A percentile compares a stretch with the other conserved stretches of the same genome.
Conservation (phyloP, 1,140 invertebrate species). For the Heterodera schachtii region DNA sequence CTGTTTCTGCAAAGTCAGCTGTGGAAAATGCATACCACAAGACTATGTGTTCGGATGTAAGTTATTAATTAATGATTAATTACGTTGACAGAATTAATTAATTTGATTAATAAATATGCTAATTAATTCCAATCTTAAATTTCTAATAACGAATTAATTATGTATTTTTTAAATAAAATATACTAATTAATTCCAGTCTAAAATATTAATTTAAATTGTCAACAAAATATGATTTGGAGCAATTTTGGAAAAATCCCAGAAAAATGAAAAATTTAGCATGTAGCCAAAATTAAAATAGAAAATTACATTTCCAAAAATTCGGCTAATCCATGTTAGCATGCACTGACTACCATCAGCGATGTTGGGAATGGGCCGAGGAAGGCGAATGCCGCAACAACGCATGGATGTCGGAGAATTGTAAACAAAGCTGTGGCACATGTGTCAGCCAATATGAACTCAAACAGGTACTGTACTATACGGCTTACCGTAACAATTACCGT, state of each 20-base stretch:
- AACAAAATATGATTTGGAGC: too few species aligned
- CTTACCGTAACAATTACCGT: too few species aligned
- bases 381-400: conserved; percentile 43
- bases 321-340: conserved; percentile 42
- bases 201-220: too few species aligned
- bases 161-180: too few species aligned
- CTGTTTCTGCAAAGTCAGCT: conserved; percentile 53
- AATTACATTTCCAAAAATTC: background rate
- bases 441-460: conserved; percentile 32
- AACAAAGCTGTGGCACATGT: conserved; percentile 32
- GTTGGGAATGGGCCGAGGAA: conserved; percentile 24
- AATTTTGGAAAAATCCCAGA: too few species aligned
- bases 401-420: conserved; percentile 51
- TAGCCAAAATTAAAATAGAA: too few species aligned
- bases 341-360: conserved; percentile 40
- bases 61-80: background rate
- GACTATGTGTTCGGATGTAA: conserved; percentile 52
- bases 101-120: too few species aligned
- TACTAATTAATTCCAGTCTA: too few species aligned
- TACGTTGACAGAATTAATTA: too few species aligned
- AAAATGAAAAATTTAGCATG: too few species aligned
- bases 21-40: conserved; percentile 47
- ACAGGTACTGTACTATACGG: conserved; percentile 17
- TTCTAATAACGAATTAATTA: too few species aligned
- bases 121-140: too few species aligned